Evolutionary conservation across 2,113 vertebrate genomes (phyloP).

Genomic region (Pseudorasbora parva): DNA sequence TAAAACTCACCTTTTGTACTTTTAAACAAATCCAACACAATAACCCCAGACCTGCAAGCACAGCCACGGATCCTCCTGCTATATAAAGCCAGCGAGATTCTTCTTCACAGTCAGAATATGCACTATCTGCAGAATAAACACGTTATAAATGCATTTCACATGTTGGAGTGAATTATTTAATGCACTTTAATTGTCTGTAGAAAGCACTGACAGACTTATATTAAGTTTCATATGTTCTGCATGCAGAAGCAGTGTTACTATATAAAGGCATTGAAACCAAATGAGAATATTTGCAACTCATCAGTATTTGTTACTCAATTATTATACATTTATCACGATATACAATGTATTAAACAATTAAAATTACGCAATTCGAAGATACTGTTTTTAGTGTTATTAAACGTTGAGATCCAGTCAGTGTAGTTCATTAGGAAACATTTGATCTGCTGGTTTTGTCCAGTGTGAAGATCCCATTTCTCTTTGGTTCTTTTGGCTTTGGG

Average conservation of each 20-base stretch:
- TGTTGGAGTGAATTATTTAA: background rate
- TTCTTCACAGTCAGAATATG: background rate
- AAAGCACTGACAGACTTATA: background rate
- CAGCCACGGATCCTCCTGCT: background rate
- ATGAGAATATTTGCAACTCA: too few species aligned
- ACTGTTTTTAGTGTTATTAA: background rate
- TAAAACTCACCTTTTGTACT: background rate
- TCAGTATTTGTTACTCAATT: too few species aligned
- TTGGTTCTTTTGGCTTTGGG: too few species aligned
- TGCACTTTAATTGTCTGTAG: background rate
- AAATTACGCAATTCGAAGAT: background rate
- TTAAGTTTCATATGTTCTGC: background rate
- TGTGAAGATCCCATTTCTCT: too few species aligned
- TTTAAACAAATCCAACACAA: background rate
- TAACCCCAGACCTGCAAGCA: background rate
- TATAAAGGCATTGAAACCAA: background rate
- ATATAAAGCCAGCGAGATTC: background rate
- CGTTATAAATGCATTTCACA: background rate
- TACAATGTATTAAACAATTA: too few species aligned
- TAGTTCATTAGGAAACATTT: too few species aligned
- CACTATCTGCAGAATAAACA: background rate
- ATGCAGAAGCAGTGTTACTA: background rate
- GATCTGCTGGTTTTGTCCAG: too few species aligned
- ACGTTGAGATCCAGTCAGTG: too few species aligned
- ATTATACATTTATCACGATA: too few species aligned